Percentiles rank a stretch among this genome's conserved stretches.
These are phyloP conservation scores for Cercopithecus mona DNA, from an alignment of 2,113 vertebrate species.

Conservation along the genomic window DNA sequence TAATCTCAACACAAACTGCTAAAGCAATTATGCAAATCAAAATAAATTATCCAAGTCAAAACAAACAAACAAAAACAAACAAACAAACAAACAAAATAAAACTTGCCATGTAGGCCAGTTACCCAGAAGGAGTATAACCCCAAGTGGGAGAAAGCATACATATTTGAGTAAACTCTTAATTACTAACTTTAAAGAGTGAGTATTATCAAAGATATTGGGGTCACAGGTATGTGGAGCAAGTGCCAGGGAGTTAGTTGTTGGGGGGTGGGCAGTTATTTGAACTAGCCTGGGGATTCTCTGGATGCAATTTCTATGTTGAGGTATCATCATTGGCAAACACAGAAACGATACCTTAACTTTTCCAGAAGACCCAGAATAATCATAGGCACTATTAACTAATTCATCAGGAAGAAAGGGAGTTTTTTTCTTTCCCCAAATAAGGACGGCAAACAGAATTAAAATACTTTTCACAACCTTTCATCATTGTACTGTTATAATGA, in stretches of 20 bases:
- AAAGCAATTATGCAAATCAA: not conserved
- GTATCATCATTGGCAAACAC: not conserved
- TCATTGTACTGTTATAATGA: slow-evolving; percentile 2
- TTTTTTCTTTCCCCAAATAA: not conserved
- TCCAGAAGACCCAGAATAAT: not conserved
- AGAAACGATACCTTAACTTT: not conserved
- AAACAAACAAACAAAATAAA: not conserved
- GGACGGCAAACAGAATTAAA: slow-evolving; percentile 28
- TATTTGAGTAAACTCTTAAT: not conserved
- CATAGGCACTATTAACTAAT: not conserved
- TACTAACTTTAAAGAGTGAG: not conserved
- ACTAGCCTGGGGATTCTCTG: not conserved
- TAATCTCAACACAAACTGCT: not conserved
- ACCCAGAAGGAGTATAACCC: not conserved
- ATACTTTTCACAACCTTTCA: not conserved
- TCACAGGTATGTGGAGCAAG: not conserved
- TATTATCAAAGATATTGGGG: not conserved
- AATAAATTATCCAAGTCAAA: not conserved
- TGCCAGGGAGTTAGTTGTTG: not conserved
- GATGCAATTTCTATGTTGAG: not conserved
- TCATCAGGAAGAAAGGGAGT: not conserved
- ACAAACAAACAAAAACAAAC: not conserved
- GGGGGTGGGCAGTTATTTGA: not conserved
- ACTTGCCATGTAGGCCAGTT: not conserved
- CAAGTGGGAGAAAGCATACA: not conserved